Conservation (phyloP, 2,888 invertebrate species). For the Trichopoda pennipes region DNA sequence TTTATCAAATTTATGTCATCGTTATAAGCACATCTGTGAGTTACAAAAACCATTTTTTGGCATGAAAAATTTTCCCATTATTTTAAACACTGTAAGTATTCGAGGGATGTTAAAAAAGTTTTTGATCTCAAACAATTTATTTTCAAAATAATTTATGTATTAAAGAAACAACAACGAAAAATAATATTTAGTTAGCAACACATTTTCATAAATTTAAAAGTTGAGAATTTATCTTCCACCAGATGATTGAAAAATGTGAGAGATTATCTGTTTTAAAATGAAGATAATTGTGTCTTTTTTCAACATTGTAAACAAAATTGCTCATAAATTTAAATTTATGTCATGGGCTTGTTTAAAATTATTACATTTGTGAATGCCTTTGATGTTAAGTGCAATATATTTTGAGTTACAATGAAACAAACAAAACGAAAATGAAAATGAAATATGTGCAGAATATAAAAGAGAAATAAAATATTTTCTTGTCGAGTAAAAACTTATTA, state of each 20-base stretch:
- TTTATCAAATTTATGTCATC: no score
- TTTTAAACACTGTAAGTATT: neutral
- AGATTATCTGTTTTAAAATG: conserved; percentile 20
- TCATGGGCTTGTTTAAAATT: conserved; percentile 61
- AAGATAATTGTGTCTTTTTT: conserved; percentile 3
- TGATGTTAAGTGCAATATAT: conserved; percentile 40
- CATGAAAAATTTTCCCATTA: conserved; percentile 12
- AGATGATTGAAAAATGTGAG: conserved; percentile 32
- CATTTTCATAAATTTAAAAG: neutral
- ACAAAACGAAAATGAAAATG: neutral
- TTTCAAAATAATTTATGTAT: neutral
- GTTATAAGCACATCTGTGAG: neutral
- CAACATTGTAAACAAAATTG: conserved; percentile 63
- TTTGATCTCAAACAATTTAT: neutral
- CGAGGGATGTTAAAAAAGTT: conserved; percentile 11
- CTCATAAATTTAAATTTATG: conserved; percentile 61
- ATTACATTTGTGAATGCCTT: conserved; percentile 49
- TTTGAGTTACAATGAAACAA: neutral
- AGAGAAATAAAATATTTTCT: neutral
- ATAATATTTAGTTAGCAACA: neutral
- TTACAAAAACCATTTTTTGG: conserved; percentile 22
- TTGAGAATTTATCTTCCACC: conserved; percentile 20
- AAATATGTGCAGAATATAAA: neutral
- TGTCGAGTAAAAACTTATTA: no score
- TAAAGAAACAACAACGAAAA: neutral